Percentiles rank a stretch among this genome's conserved stretches.
Conservation (phyloP, 2,888 invertebrate species). For the Cerastis leucographa region DNA sequence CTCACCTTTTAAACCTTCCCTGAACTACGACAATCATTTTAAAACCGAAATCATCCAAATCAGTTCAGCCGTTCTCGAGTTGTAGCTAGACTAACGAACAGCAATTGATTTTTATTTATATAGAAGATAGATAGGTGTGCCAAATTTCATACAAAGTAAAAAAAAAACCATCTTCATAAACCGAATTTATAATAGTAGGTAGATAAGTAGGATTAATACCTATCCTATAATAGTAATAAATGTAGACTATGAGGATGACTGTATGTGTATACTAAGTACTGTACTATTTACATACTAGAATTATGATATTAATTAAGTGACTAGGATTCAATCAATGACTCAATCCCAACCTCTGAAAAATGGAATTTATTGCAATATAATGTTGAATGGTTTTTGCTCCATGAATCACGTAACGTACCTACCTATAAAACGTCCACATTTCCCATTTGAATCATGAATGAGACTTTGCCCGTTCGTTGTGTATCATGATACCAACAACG, state of each 20-base stretch:
- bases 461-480: background rate
- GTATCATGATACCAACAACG: background rate
- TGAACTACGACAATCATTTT: too few relatives aligned
- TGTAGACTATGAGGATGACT: conserved; percentile 8
- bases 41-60: too few relatives aligned
- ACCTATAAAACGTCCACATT: conserved; percentile 28
- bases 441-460: conserved; percentile 36
- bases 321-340: conserved; percentile 35
- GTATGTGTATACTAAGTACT: background rate
- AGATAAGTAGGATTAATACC: too few relatives aligned
- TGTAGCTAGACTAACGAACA: too few relatives aligned
- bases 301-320: background rate
- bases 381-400: conserved; percentile 1
- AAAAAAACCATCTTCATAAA: too few relatives aligned
- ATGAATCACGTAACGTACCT: conserved; percentile 13
- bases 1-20: too few relatives aligned
- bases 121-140: too few relatives aligned
- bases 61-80: too few relatives aligned
- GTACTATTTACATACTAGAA: background rate
- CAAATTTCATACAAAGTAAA: too few relatives aligned
- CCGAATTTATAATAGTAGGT: background rate
- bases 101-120: too few relatives aligned
- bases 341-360: conserved; percentile 27
- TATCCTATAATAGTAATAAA: conserved; percentile 7
- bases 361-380: conserved; percentile 17